phyloP scores from a whole-genome alignment of 1,140 invertebrate species.

The Heliothis virescens region DNA sequence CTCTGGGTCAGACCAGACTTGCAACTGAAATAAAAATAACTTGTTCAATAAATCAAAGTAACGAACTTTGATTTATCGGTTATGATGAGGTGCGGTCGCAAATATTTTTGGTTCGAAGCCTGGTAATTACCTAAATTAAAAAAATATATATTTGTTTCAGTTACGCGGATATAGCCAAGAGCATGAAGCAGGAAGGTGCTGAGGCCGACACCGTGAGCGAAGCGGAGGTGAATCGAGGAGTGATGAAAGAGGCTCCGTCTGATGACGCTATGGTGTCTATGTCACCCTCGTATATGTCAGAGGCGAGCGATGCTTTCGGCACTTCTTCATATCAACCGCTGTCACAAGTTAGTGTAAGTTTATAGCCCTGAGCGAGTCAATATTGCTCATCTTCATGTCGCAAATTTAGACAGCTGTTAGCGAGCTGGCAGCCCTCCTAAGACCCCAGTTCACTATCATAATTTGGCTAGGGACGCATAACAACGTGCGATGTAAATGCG shows the following conservation, averaged over 20 bases:
- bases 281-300: constrained; percentile 72
- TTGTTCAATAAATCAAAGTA: too few relatives aligned
- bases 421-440: too few relatives aligned
- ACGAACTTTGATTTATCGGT: too few relatives aligned
- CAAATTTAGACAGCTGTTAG: too few relatives aligned
- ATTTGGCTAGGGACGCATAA: too few relatives aligned
- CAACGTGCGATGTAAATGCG: too few relatives aligned
- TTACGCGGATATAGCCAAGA: constrained; percentile 90
- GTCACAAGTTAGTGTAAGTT: constrained; percentile 64
- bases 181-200: constrained; percentile 81
- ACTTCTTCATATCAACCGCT: constrained; percentile 63
- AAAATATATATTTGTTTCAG: constrained; percentile 74
- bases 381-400: too few relatives aligned
- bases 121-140: neutral
- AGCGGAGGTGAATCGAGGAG: constrained; percentile 52
- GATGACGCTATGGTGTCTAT: constrained; percentile 60
- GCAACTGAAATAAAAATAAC: neutral
- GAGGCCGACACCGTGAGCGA: constrained; percentile 63
- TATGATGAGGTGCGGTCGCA: too few relatives aligned
- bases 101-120: neutral
- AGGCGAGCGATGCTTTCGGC: constrained; percentile 68
- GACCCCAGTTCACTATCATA: too few relatives aligned
- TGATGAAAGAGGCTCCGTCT: constrained; percentile 55
- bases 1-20: neutral
- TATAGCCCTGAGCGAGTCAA: too few relatives aligned